phyloP scores from a whole-genome alignment of 1,140 invertebrate species.

The Caenorhabditis inopinata region DNA sequence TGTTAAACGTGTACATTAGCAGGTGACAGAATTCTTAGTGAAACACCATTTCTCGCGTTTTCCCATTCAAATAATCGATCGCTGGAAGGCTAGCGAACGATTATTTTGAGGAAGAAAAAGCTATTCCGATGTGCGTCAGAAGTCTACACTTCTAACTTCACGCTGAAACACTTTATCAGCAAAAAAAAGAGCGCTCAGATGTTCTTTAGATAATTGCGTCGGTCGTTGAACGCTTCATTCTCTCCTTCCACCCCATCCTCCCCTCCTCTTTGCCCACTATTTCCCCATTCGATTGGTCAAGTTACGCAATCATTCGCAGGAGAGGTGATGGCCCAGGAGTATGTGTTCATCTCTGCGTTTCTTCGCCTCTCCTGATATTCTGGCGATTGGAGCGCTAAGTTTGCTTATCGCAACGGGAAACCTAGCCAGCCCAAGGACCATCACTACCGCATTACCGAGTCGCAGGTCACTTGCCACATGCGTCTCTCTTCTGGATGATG shows the following conservation, averaged over 20 bases:
- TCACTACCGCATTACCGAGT: conserved; percentile 1
- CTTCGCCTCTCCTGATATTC: background rate
- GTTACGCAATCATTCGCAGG: conserved; percentile 32
- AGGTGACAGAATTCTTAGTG: background rate
- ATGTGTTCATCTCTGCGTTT: conserved; percentile 1
- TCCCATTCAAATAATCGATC: too few relatives aligned
- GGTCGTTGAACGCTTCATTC: background rate
- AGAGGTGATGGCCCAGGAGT: conserved; percentile 8
- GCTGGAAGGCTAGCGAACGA: too few relatives aligned
- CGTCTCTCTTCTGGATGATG: background rate
- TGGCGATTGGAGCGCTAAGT: background rate
- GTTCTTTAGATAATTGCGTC: background rate
- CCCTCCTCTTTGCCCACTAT: background rate
- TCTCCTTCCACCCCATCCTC: too few relatives aligned
- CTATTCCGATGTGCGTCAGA: too few relatives aligned
- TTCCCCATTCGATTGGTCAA: conserved; percentile 9
- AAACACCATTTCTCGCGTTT: background rate
- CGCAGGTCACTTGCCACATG: conserved; percentile 12
- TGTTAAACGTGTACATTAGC: too few relatives aligned
- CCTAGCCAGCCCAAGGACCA: background rate
- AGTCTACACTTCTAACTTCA: too few relatives aligned
- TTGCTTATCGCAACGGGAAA: conserved; percentile 12
- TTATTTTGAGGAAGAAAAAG: too few relatives aligned
- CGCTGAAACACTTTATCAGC: too few relatives aligned
- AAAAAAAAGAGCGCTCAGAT: background rate